These are phyloP conservation scores for Chaetoderma sp. DNA, from an alignment of 2,888 invertebrate species.

Conservation along the genomic window DNA sequence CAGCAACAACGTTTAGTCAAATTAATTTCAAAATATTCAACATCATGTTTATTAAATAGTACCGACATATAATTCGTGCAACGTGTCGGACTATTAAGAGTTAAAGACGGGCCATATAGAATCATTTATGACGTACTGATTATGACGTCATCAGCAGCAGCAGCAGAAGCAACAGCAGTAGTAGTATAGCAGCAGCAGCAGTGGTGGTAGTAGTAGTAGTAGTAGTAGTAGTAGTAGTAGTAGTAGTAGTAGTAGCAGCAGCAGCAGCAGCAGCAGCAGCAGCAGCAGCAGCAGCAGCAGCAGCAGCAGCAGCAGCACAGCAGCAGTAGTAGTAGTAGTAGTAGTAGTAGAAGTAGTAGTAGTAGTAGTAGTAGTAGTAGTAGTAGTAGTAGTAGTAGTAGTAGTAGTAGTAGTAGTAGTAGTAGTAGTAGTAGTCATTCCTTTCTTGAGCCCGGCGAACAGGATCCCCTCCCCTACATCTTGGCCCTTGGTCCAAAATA, in stretches of 20 bases:
- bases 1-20: too few species aligned
- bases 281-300: background rate
- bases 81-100: too few species aligned
- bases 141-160: too few species aligned
- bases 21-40: too few species aligned
- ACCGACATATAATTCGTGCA: too few species aligned
- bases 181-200: too few species aligned
- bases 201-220: conserved; percentile 16
- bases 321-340: too few species aligned
- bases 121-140: too few species aligned
- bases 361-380: background rate
- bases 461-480: background rate
- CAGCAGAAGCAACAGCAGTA: too few species aligned
- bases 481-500: too few species aligned
- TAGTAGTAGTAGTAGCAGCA: background rate
- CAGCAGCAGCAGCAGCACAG: background rate
- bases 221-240: conserved; percentile 10
- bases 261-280: background rate
- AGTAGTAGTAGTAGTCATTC: background rate
- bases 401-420: background rate
- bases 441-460: background rate
- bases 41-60: too few species aligned
- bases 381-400: background rate
- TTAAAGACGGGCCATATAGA: too few species aligned
- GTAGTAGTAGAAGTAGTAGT: background rate